Evolutionary conservation across 2,797 vertebrate species (phyloP).

Genomic region (Gambusia yucatana): DNA sequence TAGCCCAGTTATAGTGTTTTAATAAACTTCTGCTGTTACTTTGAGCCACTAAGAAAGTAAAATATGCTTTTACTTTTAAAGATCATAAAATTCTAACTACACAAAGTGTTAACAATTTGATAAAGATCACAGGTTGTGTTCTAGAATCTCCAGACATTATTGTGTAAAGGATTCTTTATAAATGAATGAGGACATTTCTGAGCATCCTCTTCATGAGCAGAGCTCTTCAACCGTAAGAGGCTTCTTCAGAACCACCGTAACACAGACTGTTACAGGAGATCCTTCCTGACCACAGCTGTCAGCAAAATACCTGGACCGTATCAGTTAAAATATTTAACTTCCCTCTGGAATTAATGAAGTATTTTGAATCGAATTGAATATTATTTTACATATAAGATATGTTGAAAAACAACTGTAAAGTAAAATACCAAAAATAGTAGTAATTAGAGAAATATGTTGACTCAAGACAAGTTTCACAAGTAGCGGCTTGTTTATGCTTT

Average conservation of each 20-base stretch:
- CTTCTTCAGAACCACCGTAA: not conserved
- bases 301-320: too few species aligned
- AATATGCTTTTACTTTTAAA: not conserved
- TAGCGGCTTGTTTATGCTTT: slow-evolving; percentile 11
- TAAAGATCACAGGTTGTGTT: not conserved
- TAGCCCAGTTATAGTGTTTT: not conserved
- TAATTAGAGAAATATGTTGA: not conserved
- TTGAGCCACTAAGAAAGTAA: not conserved
- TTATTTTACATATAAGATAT: not conserved
- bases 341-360: not conserved
- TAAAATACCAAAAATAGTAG: not conserved
- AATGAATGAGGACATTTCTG: not conserved
- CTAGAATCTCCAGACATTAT: not conserved
- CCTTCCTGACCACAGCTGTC: not conserved
- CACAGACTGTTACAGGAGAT: not conserved
- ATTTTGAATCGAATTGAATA: not conserved
- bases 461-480: not conserved
- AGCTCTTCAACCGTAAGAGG: not conserved
- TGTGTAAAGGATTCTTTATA: not conserved
- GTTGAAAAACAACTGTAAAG: not conserved
- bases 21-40: not conserved
- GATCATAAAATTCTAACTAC: not conserved
- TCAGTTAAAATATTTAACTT: not conserved
- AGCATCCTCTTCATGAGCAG: not conserved
- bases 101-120: not conserved